A percentile compares a stretch with the other conserved stretches of the same genome.
phyloP scores from a whole-genome alignment of 2,797 vertebrate species.

The Alcedo quadribrachys region DNA sequence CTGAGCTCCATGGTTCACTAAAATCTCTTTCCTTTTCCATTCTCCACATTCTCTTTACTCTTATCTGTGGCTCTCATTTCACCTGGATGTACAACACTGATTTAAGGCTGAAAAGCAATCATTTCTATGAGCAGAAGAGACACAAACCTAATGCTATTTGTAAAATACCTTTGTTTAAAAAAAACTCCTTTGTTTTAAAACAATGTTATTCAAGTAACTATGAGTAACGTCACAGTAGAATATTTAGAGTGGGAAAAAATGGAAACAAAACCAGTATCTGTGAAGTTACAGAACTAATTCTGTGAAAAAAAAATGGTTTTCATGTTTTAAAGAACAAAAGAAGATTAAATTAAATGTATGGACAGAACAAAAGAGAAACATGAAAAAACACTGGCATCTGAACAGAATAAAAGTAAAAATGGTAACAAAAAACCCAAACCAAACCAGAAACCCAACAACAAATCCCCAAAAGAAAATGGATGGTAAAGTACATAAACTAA shows the following conservation, averaged over 20 bases:
- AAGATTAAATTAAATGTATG: not conserved
- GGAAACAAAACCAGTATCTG: not conserved
- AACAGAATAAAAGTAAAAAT: slow-evolving; percentile 54
- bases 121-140: not conserved
- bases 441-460: not conserved
- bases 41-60: not conserved
- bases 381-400: slow-evolving; percentile 55
- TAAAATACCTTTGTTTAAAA: not conserved
- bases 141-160: not conserved
- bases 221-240: not conserved
- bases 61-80: not conserved
- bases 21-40: not conserved
- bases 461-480: not conserved
- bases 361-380: not conserved
- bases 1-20: not conserved
- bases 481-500: not conserved
- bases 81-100: not conserved
- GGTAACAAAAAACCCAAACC: not conserved
- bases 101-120: not conserved
- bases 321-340: not conserved
- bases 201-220: not conserved
- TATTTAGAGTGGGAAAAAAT: not conserved
- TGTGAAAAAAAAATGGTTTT: not conserved
- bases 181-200: not conserved
- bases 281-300: not conserved